These are phyloP conservation scores for Dromiciops gliroides DNA, from an alignment of 2,113 vertebrate species.

Conservation along the genomic window DNA sequence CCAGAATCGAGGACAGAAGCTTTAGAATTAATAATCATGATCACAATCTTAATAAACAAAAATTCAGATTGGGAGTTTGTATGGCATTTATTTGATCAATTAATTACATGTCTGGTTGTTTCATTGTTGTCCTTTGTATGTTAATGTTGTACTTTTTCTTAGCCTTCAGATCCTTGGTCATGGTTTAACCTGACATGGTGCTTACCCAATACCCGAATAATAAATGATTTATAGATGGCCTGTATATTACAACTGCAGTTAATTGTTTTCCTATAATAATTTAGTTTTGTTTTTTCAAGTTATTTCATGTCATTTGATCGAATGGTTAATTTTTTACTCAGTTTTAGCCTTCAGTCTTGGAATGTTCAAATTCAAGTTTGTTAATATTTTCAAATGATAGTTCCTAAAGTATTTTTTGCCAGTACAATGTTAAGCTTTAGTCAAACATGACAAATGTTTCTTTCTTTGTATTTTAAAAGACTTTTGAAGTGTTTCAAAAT, in stretches of 20 bases:
- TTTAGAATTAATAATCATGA: neutral
- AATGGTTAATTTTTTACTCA: neutral
- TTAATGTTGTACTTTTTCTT: too few species aligned
- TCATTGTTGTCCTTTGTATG: neutral
- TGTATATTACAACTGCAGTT: neutral
- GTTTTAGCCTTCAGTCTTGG: neutral
- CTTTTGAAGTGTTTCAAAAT: slow-evolving; percentile 7
- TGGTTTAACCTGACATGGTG: neutral
- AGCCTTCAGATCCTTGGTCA: neutral
- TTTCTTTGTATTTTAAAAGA: neutral
- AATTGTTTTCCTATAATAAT: slow-evolving; percentile 35
- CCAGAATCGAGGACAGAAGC: neutral
- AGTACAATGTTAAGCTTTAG: slow-evolving; percentile 22
- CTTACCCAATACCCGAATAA: neutral
- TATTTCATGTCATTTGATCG: slow-evolving; percentile 25
- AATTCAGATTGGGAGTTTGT: neutral
- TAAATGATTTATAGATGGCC: neutral
- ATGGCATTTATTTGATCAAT: neutral
- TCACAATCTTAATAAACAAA: neutral
- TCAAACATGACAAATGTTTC: slow-evolving; percentile 11
- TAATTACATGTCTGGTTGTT: neutral
- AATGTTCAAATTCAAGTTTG: neutral
- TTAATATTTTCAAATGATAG: neutral
- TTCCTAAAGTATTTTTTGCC: slow-evolving; percentile 9
- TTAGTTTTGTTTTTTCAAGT: neutral